A percentile compares a stretch with the other conserved stretches of the same genome.
These are phyloP conservation scores for Oikopleura albicans DNA, from an alignment of 23 tunicate species.

Conservation along the genomic window DNA sequence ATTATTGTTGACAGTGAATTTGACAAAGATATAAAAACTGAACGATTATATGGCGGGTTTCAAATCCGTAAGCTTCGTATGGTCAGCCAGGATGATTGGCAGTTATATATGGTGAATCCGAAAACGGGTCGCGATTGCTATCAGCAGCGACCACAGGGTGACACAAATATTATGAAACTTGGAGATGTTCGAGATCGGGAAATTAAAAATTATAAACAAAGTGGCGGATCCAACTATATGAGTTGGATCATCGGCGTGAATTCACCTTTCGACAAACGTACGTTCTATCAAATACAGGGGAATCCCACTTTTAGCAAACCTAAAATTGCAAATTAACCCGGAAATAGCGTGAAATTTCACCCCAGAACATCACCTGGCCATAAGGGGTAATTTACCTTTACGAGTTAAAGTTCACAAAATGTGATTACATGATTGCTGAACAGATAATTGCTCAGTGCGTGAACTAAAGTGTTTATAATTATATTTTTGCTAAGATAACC, in stretches of 20 bases:
- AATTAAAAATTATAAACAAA: background rate
- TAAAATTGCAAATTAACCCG: too few relatives aligned
- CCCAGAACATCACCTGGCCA: too few relatives aligned
- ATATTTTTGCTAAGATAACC: too few relatives aligned
- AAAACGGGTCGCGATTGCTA: background rate
- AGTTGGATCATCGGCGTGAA: conserved; percentile 1
- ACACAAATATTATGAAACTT: background rate
- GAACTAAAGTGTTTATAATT: too few relatives aligned
- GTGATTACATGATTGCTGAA: too few relatives aligned
- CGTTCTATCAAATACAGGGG: too few relatives aligned
- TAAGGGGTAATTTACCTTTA: too few relatives aligned
- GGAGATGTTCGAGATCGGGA: conserved; percentile 5
- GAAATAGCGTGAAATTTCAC: too few relatives aligned
- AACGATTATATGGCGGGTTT: conserved; percentile 7
- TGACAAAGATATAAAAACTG: background rate
- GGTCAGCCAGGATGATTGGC: background rate
- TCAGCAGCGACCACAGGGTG: background rate
- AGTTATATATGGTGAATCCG: background rate
- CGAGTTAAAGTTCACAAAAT: too few relatives aligned
- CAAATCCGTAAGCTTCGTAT: background rate
- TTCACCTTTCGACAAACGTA: background rate
- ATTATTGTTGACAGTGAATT: background rate
- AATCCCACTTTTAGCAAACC: too few relatives aligned
- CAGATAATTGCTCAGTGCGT: too few relatives aligned
- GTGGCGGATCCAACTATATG: background rate